Evolutionary conservation across 2,113 vertebrate genomes (phyloP).

Genomic region (Seriola dumerili): DNA sequence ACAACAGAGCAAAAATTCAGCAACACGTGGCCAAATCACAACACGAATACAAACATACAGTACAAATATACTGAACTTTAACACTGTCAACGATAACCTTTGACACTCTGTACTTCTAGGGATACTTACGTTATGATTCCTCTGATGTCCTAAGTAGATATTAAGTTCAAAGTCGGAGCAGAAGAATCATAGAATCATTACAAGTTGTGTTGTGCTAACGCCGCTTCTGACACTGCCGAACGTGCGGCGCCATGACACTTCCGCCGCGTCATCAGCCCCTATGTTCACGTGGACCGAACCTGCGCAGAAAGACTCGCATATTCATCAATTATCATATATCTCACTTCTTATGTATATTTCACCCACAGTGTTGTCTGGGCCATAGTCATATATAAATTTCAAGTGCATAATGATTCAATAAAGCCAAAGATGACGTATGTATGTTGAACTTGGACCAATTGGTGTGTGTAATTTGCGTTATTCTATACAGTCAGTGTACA

Average conservation of each 20-base stretch:
- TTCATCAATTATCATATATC: not conserved
- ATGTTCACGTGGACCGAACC: constrained; percentile 38
- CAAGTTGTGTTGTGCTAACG: not conserved
- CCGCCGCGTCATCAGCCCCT: constrained; percentile 34
- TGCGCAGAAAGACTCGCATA: constrained; percentile 56
- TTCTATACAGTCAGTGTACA: not conserved
- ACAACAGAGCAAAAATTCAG: constrained; percentile 1
- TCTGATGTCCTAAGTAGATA: not conserved
- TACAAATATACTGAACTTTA: fast-evolving
- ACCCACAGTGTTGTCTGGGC: not conserved
- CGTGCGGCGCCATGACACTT: constrained; percentile 68
- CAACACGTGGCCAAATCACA: constrained; percentile 67
- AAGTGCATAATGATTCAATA: too few species aligned
- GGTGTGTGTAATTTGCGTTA: not conserved
- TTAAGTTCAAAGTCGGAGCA: not conserved
- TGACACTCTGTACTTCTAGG: fast-evolving
- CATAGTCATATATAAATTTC: not conserved
- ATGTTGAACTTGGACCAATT: not conserved
- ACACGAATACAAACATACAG: not conserved
- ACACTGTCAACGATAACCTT: fast-evolving
- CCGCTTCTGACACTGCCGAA: constrained; percentile 23
- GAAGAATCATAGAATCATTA: constrained; percentile 31
- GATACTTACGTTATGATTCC: constrained; percentile 49
- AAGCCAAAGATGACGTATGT: too few species aligned
- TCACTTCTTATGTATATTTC: not conserved